Evolutionary conservation across 2,113 vertebrate species (phyloP).

Genomic region (Dicaeum eximium): DNA sequence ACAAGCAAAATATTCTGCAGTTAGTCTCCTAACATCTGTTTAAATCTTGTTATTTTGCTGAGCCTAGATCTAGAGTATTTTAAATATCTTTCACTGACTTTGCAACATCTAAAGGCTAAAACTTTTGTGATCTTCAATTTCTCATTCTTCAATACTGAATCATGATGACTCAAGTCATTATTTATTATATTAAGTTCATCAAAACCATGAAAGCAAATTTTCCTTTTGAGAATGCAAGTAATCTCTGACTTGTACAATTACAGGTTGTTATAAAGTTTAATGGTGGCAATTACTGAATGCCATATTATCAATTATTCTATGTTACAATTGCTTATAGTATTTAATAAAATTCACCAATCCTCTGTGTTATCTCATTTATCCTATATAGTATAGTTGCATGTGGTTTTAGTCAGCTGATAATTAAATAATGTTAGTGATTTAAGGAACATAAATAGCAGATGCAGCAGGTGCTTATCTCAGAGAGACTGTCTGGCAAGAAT

Average conservation of each 20-base stretch:
- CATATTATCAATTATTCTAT: neutral
- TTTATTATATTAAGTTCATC: neutral
- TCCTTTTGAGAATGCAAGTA: neutral
- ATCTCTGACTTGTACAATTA: neutral
- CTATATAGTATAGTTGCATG: neutral
- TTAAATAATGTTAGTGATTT: neutral
- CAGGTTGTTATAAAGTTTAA: neutral
- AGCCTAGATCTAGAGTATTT: neutral
- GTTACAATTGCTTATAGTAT: neutral
- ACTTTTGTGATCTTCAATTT: neutral
- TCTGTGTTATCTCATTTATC: neutral
- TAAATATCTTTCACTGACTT: neutral
- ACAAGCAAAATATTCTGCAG: neutral
- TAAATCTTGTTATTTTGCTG: neutral
- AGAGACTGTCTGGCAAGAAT: neutral
- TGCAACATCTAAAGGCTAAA: neutral
- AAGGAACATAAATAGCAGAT: neutral
- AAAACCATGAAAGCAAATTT: neutral
- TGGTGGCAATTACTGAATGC: neutral
- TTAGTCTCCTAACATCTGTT: neutral
- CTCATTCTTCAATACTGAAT: neutral
- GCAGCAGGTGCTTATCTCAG: neutral
- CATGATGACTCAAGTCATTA: neutral
- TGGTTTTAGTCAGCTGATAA: neutral
- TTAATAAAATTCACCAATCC: neutral